Conservation (phyloP, 2,113 vertebrate species). For the Mesitornis unicolor region DNA sequence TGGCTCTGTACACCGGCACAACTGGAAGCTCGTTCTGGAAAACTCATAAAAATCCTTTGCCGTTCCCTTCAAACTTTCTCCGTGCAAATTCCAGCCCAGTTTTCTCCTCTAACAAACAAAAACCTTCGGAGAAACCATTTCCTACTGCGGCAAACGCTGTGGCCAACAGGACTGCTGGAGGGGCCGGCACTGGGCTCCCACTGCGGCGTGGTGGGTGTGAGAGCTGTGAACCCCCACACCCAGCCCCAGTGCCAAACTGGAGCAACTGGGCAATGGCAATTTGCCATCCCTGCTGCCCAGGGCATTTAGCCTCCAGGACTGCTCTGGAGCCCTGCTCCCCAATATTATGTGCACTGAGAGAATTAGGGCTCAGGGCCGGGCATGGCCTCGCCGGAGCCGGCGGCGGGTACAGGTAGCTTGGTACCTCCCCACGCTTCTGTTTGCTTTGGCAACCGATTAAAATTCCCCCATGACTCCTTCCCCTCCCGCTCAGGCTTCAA, state of each 20-base stretch:
- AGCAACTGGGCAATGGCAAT: fast-evolving
- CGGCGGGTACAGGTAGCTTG: neutral
- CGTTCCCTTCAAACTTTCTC: neutral
- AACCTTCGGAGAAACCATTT: neutral
- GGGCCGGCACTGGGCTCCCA: neutral
- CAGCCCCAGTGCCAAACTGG: neutral
- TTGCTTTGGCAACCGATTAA: slow-evolving; percentile 33
- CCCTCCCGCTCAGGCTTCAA: neutral
- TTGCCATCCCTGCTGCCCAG: fast-evolving
- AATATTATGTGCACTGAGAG: fast-evolving
- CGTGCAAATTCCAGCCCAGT: neutral
- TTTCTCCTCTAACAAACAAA: slow-evolving; percentile 2
- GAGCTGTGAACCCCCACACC: neutral
- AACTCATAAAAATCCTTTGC: neutral
- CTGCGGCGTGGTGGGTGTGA: fast-evolving
- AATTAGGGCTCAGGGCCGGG: neutral
- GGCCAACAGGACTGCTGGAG: neutral
- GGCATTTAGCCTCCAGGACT: fast-evolving
- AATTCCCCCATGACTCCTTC: neutral
- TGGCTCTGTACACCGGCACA: fast-evolving
- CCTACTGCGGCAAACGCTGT: neutral
- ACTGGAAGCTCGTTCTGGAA: neutral
- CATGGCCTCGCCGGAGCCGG: neutral
- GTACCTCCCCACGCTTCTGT: neutral
- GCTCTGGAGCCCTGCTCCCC: neutral